A percentile compares a stretch with the other conserved stretches of the same genome.
phyloP scores from a whole-genome alignment of 2,797 vertebrate species.

The Columba guinea region DNA sequence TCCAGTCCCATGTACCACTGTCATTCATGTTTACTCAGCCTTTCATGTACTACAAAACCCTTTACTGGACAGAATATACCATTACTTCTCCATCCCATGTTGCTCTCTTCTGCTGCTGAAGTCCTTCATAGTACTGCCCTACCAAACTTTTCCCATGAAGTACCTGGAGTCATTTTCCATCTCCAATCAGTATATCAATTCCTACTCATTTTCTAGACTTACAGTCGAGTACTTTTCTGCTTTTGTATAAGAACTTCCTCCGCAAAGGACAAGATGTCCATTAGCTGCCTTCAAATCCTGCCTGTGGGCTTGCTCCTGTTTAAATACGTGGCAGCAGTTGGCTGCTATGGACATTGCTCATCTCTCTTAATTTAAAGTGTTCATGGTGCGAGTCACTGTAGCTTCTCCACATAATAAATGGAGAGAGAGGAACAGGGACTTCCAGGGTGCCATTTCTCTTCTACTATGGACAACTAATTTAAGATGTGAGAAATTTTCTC shows the following conservation, averaged over 20 bases:
- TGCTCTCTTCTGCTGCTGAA: not conserved
- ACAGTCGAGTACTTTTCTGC: not conserved
- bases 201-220: not conserved
- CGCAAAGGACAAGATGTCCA: not conserved
- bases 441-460: not conserved
- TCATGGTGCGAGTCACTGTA: not conserved
- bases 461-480: not conserved
- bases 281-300: slow-evolving; percentile 23
- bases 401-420: not conserved
- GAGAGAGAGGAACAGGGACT: not conserved
- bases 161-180: not conserved
- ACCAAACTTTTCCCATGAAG: not conserved
- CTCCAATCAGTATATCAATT: not conserved
- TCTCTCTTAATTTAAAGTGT: slow-evolving; percentile 29
- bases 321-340: slow-evolving; percentile 5
- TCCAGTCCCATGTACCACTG: not conserved
- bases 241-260: not conserved
- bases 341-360: slow-evolving; percentile 20
- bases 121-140: not conserved
- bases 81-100: not conserved
- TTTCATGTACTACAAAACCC: not conserved
- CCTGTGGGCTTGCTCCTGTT: slow-evolving; percentile 8
- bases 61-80: not conserved
- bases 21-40: not conserved
- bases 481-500: not conserved